phyloP scores from a whole-genome alignment of 2,888 invertebrate species.

The Petrolisthes manimaculis region DNA sequence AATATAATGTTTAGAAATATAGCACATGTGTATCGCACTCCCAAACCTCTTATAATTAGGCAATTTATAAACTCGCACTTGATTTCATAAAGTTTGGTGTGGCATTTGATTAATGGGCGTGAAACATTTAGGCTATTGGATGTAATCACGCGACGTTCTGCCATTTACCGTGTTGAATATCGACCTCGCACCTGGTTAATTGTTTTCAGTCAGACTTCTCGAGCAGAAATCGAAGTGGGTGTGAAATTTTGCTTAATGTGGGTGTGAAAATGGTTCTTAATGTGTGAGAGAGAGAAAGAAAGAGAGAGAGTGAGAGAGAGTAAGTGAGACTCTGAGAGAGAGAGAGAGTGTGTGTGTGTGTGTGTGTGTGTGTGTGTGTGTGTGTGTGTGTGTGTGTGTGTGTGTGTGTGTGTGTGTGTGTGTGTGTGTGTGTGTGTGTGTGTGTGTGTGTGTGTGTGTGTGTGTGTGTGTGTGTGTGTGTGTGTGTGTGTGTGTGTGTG shows the following conservation, averaged over 20 bases:
- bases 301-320: background rate
- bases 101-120: background rate
- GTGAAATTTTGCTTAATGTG: too few species aligned
- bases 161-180: background rate
- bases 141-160: background rate
- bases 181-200: conserved; percentile 6
- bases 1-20: too few species aligned
- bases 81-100: background rate
- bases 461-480: conserved; percentile 1
- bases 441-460: background rate
- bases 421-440: conserved; percentile 1
- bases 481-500: conserved; percentile 1
- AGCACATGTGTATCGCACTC: too few species aligned
- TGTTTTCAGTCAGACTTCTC: too few species aligned
- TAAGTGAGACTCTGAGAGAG: background rate
- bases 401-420: background rate
- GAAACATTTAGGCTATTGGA: conserved; percentile 10
- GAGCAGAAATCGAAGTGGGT: background rate
- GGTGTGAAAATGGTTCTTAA: too few species aligned
- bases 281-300: too few species aligned
- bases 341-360: background rate
- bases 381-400: background rate
- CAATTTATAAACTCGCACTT: background rate
- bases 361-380: conserved; percentile 1
- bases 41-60: background rate